Conservation (phyloP, 2,113 vertebrate species). For the Oncorhynchus mykiss region DNA sequence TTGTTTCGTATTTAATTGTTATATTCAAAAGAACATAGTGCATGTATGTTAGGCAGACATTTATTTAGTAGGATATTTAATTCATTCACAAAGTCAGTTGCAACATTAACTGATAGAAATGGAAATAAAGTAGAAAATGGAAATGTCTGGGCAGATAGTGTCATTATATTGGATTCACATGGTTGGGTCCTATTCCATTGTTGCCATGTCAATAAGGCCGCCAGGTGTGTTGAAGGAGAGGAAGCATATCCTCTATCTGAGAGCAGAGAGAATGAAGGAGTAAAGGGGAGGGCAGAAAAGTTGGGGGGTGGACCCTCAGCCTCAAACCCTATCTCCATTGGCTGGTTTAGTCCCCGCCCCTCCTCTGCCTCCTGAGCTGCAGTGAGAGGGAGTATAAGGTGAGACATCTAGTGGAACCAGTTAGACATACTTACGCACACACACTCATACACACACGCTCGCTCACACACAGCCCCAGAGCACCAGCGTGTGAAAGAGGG, state of each 20-base stretch:
- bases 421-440: conserved; percentile 36
- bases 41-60: too few species aligned
- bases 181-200: neutral
- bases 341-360: conserved; percentile 51
- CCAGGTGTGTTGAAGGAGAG: conserved; percentile 17
- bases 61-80: too few species aligned
- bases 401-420: conserved; percentile 30
- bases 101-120: too few species aligned
- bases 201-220: conserved; percentile 13
- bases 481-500: neutral
- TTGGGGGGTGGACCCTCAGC: conserved; percentile 28
- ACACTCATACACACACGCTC: conserved; percentile 10
- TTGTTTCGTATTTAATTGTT: too few species aligned
- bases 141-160: too few species aligned
- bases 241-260: neutral
- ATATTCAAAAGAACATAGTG: too few species aligned
- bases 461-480: neutral
- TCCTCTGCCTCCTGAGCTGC: conserved; percentile 32
- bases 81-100: too few species aligned
- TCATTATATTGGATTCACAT: too few species aligned
- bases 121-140: too few species aligned
- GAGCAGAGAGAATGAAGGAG: conserved; percentile 39
- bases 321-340: conserved; percentile 50
- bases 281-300: conserved; percentile 43
- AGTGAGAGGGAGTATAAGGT: conserved; percentile 63